phyloP scores from a whole-genome alignment of 2,797 vertebrate genomes.

The Nasua narica region DNA sequence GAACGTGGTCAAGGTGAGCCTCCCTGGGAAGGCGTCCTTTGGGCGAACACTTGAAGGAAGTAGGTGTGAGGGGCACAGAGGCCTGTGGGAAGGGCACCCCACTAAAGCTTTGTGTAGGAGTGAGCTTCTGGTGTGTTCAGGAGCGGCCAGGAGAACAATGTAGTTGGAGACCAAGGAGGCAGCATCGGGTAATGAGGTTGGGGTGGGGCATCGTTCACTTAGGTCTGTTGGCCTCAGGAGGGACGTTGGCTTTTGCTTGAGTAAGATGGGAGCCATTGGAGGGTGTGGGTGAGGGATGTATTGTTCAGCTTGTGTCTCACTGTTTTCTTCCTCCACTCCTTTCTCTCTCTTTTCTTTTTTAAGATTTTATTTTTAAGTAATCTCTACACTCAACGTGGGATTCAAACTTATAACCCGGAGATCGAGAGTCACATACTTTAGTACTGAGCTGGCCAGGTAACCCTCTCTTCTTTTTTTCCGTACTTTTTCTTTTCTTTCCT shows the following conservation, averaged over 20 bases:
- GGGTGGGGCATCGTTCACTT: not conserved
- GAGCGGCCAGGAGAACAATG: not conserved
- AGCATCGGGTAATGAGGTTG: rapidly evolving
- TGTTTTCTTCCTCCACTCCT: not conserved
- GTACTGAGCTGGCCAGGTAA: not conserved
- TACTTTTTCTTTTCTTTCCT: rapidly evolving
- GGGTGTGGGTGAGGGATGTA: not conserved
- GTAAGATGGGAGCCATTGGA: not conserved
- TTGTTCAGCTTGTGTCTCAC: not conserved
- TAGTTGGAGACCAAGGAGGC: not conserved
- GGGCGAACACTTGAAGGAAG: not conserved
- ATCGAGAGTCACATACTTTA: not conserved
- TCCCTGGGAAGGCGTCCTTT: not conserved
- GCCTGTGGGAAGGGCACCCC: not conserved
- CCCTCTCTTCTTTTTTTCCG: not conserved
- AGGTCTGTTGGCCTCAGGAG: not conserved
- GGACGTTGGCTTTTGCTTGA: not conserved
- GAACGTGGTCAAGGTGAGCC: not conserved
- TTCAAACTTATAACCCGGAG: not conserved
- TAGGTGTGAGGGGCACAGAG: not conserved
- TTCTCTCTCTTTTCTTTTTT: not conserved
- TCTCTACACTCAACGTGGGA: not conserved
- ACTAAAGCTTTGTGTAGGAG: too few relatives aligned
- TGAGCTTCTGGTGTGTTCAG: not conserved
- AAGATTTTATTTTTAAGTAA: not conserved